These are phyloP conservation scores for Mesorhabditis sp. DNA, from an alignment of 2,888 invertebrate species.

Conservation along the genomic window DNA sequence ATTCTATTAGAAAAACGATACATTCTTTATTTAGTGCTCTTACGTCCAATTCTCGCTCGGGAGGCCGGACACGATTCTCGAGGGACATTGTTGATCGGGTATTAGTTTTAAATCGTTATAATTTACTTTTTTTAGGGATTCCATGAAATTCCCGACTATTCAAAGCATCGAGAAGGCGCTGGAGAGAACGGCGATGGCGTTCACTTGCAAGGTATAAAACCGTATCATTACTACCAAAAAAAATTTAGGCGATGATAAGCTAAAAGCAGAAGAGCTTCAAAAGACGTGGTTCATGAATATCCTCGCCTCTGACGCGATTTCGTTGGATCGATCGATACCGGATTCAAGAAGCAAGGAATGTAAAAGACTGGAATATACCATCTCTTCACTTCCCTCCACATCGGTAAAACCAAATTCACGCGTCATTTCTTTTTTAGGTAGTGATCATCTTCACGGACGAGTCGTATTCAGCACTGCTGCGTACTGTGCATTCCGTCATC, in stretches of 20 bases:
- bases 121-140: neutral
- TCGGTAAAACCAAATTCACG: neutral
- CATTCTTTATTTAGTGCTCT: too few species aligned
- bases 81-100: too few species aligned
- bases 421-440: slow-evolving; percentile 45
- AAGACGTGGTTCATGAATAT: slow-evolving; percentile 48
- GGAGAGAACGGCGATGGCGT: slow-evolving; percentile 36
- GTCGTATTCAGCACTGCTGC: slow-evolving; percentile 72
- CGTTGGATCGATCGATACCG: slow-evolving; percentile 60
- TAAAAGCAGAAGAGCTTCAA: slow-evolving; percentile 24
- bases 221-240: neutral
- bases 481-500: slow-evolving; percentile 85
- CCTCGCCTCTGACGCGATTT: slow-evolving; percentile 61
- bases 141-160: slow-evolving; percentile 26
- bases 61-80: too few species aligned
- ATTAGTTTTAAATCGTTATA: too few species aligned
- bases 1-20: too few species aligned
- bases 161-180: slow-evolving; percentile 19
- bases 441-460: slow-evolving; percentile 82
- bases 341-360: slow-evolving; percentile 60
- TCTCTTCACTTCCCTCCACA: slow-evolving; percentile 20
- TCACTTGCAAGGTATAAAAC: slow-evolving; percentile 23
- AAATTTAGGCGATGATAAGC: too few species aligned
- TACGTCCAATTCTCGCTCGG: too few species aligned
- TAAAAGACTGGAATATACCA: slow-evolving; percentile 66